A percentile compares a stretch with the other conserved stretches of the same genome.
phyloP scores from a whole-genome alignment of 2,113 vertebrate species.

The Epinephelus cyanopodus region DNA sequence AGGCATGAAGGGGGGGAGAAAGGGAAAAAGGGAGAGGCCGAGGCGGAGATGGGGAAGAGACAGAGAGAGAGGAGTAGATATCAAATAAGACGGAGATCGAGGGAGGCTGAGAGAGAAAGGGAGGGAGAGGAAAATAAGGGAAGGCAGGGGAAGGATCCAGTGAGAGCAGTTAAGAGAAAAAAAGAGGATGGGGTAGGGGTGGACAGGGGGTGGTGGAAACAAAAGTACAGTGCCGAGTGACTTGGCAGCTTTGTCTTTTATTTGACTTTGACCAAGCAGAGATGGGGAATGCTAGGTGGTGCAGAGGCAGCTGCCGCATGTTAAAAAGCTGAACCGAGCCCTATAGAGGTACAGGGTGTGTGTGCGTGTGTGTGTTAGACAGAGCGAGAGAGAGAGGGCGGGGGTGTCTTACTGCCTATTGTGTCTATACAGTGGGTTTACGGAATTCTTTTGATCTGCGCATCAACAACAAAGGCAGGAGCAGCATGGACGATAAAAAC shows the following conservation, averaged over 20 bases:
- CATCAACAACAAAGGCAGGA: conserved; percentile 64
- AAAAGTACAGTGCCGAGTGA: conserved; percentile 71
- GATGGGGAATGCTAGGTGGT: conserved; percentile 72
- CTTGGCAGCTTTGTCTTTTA: conserved; percentile 82
- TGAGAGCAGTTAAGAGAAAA: conserved; percentile 61
- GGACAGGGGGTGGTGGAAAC: conserved; percentile 65
- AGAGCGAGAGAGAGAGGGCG: conserved; percentile 11
- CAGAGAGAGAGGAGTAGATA: conserved; percentile 46
- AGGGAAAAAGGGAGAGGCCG: conserved; percentile 1
- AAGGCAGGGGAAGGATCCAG: conserved; percentile 55
- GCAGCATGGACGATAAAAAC: conserved; percentile 25
- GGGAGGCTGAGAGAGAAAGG: neutral
- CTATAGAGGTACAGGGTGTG: conserved; percentile 58
- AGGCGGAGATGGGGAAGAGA: conserved; percentile 59
- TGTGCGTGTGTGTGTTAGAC: conserved; percentile 24
- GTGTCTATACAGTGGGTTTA: conserved; percentile 54
- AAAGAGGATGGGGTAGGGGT: conserved; percentile 48
- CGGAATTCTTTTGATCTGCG: conserved; percentile 68
- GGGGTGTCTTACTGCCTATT: conserved; percentile 26
- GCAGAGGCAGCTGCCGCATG: conserved; percentile 79
- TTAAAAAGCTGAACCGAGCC: conserved; percentile 74
- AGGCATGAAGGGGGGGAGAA: conserved; percentile 51
- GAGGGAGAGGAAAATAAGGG: conserved; percentile 18
- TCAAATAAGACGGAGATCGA: conserved; percentile 60
- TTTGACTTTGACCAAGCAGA: conserved; percentile 83